Evolutionary conservation across 2,888 invertebrate species (phyloP), one percentile per base, ranked within the genome.

Genomic region (Spatulosminthurus flaviceps): DNA sequence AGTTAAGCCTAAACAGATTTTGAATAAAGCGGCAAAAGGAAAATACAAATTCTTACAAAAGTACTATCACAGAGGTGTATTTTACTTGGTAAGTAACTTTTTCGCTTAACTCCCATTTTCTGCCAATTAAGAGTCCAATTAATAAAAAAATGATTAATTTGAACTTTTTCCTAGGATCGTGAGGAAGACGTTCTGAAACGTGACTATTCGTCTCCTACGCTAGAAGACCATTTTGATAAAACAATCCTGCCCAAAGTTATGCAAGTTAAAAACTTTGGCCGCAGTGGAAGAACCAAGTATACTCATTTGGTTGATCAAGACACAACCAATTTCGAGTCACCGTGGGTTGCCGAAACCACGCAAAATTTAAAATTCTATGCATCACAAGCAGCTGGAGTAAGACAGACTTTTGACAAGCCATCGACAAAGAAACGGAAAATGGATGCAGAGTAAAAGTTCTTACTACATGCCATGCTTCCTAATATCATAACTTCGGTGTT

Each of bases 261-360:
- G 98, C 98, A 98, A 92, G 99, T 99, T 66, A 99, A 99, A 89
- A 98, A 99, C 89, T 99, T 99, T 88, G 99, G 99, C 16, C 93
- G 98, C 1, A 98, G 98, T 74, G 98, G 98, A 5, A 92, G 99
- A 76, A 98, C 99, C 0, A 99, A 99, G 87, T 99, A 99, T 89
- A 99, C 99, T 0, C 99, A 99, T 89, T 90, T 99, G 87, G 98
- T 99, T 0, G 98, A 98, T 88, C 99, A 99, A 88, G 99, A 99
- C 87, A 99, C 98, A 0, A 99, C 99, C 0, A 95, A 95, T 87
- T 97, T 97, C 86, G 97, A 98, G 87, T 97, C 97, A 0, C 96
- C 98, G 0, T 99, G 99, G 99, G 93, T 94, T 81, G 93, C 93
- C 13, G 97, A 98, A 86, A 95, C 95, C 0, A 91, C 94, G 0